These are phyloP conservation scores for Heliocidaris erythrogramma DNA, from an alignment of 35 echinoderm and acorn worm genomes.

Conservation along the genomic window DNA sequence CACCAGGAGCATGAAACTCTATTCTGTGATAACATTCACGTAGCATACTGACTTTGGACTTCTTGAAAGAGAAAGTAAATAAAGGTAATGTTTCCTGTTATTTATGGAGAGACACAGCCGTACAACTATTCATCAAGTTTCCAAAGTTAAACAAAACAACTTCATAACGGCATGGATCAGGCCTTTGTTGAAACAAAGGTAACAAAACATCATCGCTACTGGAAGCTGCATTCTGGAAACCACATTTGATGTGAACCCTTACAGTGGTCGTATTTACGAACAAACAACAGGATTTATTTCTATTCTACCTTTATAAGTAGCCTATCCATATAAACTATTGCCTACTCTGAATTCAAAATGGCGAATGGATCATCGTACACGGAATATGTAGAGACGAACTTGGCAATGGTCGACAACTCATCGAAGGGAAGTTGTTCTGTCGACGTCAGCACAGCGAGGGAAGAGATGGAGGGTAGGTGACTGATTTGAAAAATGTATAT, in stretches of 20 bases:
- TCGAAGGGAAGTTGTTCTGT: conserved; percentile 7
- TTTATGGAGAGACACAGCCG: neutral
- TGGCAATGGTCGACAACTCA: neutral
- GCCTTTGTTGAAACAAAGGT: no score
- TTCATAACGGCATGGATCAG: no score
- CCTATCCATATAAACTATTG: neutral
- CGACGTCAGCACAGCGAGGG: neutral
- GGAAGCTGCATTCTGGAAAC: neutral
- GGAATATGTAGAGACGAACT: neutral
- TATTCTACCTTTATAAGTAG: neutral
- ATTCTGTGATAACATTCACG: no score
- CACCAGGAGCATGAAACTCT: no score
- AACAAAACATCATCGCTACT: neutral
- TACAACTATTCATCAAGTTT: no score
- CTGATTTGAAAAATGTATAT: no score
- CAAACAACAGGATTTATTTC: no score
- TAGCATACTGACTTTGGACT: no score
- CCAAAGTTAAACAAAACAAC: no score
- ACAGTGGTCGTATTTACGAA: no score
- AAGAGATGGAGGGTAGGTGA: conserved; percentile 10
- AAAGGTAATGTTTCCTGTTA: neutral
- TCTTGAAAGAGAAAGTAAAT: neutral
- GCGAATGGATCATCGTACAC: conserved; percentile 12
- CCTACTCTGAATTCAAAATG: neutral
- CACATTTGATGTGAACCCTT: no score